Evolutionary conservation across 2,113 vertebrate species (phyloP), one percentile per base, ranked within the genome.

Genomic region (Gnathonemus longibarbis): DNA sequence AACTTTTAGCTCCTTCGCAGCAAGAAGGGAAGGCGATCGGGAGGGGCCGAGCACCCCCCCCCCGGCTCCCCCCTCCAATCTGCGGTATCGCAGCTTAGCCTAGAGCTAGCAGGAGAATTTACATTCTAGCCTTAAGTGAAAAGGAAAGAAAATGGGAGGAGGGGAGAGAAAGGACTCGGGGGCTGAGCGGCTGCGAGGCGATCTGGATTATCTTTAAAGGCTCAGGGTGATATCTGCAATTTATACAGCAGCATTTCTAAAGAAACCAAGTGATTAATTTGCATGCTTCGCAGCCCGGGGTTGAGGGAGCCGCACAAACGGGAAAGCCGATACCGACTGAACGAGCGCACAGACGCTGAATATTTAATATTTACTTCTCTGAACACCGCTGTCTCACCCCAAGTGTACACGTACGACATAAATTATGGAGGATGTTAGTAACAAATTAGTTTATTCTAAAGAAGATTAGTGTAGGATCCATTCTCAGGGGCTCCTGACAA

Each of bases 131-230:
- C 95, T 87, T 91, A 89, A 95, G 95, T 93, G 89, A 94, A 90
- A 93, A 93, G 93, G 94, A 93, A 93, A 94, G 95, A 91, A 91
- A 92, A 94, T 93, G 94, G 93, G 93, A 93, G 94, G 93, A 46
- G 21, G 83, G 83, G 42, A n/a, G 42, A 46, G 93, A 94, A 95
- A 96, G 95, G 27, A 96, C 95, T 96, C 94, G 91, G 95, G 62
- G 95, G 95, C 96, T 90, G 93, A 90, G 49, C 95, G 94, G 93
- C 95, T 94, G 94, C 95, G 94, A 96, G 95, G 95, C 96, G 95
- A 96, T 96, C 96, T 96, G 96, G 95, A 95, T 96, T 96, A 96
- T 96, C 95, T 96, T 96, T 94, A 95, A 96, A 96, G 94, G 95
- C 96, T 96, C 88, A 93, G 94, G 96, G 95, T 95, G 93, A 96